Percentiles rank a stretch among this genome's conserved stretches.
phyloP scores from a whole-genome alignment of 2,113 vertebrate genomes.

The Saccopteryx bilineata region DNA sequence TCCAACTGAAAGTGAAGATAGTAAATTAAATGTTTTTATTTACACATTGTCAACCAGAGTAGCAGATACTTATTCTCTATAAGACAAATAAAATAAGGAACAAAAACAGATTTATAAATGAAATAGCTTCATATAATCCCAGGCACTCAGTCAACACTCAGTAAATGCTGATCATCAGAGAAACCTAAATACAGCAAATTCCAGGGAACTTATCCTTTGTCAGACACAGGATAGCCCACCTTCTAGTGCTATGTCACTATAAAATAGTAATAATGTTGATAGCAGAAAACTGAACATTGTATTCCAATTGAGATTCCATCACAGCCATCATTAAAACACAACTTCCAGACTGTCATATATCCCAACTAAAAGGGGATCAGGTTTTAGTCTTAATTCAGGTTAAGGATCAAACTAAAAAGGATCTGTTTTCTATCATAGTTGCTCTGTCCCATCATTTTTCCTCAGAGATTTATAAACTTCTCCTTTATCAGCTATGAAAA shows the following conservation, averaged over 20 bases:
- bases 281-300: background rate
- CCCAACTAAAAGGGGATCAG: background rate
- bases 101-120: slow-evolving; percentile 18
- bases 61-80: background rate
- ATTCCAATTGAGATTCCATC: slow-evolving; percentile 48
- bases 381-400: slow-evolving; percentile 32
- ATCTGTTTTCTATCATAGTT: background rate
- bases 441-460: background rate
- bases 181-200: background rate
- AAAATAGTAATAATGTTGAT: background rate
- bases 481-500: background rate
- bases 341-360: background rate
- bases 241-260: background rate
- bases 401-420: background rate
- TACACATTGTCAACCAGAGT: background rate
- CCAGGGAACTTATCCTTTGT: background rate
- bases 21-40: background rate
- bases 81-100: slow-evolving; percentile 24
- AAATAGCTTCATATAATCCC: slow-evolving; percentile 13
- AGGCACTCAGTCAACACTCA: background rate
- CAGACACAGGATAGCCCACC: background rate
- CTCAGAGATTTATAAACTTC: background rate
- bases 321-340: slow-evolving; percentile 37
- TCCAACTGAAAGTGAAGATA: background rate
- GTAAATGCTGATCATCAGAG: background rate